These are phyloP conservation scores for Chloroceryle inda DNA, from an alignment of 2,797 vertebrate species.

Conservation along the genomic window DNA sequence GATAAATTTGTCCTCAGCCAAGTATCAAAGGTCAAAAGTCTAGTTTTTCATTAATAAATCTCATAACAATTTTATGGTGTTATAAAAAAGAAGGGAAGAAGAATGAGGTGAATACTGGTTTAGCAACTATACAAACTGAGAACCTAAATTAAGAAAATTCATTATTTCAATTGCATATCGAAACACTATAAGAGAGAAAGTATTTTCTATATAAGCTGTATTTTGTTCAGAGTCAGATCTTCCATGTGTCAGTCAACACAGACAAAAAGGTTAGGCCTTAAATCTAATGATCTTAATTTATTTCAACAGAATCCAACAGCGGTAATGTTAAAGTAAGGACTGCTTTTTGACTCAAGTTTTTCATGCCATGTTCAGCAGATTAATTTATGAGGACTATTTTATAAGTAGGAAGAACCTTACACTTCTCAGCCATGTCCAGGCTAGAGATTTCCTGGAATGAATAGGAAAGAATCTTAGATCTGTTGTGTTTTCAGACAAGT, in stretches of 20 bases:
- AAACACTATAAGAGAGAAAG: not conserved
- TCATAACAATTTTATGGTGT: not conserved
- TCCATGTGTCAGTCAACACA: conserved; percentile 66
- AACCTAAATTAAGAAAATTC: not conserved
- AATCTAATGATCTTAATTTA: conserved; percentile 72
- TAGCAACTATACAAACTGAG: not conserved
- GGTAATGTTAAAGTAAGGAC: conserved; percentile 46
- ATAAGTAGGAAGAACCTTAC: conserved; percentile 17
- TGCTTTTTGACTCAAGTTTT: conserved; percentile 54
- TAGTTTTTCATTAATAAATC: conserved; percentile 17
- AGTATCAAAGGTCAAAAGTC: not conserved
- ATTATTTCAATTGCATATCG: not conserved
- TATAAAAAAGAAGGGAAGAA: not conserved
- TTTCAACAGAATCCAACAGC: conserved; percentile 64
- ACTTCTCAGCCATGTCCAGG: conserved; percentile 17
- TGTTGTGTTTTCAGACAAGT: conserved; percentile 78
- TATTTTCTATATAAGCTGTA: conserved; percentile 65
- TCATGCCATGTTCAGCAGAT: conserved; percentile 46
- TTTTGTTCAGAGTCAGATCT: conserved; percentile 56
- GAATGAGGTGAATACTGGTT: not conserved
- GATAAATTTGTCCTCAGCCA: not conserved
- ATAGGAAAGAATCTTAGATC: conserved; percentile 81
- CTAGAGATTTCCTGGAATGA: conserved; percentile 81
- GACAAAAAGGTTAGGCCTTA: conserved; percentile 61
- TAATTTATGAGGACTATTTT: conserved; percentile 54